Conservation (phyloP, 2,888 invertebrate genomes). For the Callinectes sapidus region DNA sequence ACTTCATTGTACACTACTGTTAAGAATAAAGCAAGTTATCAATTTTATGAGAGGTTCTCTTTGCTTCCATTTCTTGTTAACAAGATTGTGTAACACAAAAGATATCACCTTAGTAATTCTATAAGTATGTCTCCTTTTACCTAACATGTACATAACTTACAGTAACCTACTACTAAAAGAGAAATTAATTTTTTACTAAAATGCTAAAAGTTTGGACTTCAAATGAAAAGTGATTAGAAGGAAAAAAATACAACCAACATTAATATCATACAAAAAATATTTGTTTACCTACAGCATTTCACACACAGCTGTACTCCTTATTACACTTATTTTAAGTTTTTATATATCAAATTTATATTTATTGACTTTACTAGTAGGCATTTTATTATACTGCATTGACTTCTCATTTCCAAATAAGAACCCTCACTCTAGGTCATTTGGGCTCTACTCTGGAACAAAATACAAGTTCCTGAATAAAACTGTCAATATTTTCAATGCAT, state of each 20-base stretch:
- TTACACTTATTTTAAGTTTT: neutral
- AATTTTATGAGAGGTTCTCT: neutral
- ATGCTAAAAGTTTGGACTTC: neutral
- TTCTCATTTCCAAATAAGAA: neutral
- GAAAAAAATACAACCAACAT: neutral
- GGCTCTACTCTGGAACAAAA: neutral
- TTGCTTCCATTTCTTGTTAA: no score
- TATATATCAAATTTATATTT: neutral
- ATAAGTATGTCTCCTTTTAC: neutral
- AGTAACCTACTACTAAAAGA: neutral
- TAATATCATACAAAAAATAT: slow-evolving; percentile 19
- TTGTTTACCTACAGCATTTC: neutral
- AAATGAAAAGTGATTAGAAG: neutral
- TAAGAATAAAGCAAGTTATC: neutral
- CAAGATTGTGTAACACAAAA: neutral
- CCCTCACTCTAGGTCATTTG: neutral
- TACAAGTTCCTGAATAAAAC: neutral
- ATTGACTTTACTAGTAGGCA: neutral
- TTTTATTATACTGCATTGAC: neutral
- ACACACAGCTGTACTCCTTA: neutral
- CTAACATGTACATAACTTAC: neutral
- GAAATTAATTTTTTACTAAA: neutral
- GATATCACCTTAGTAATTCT: neutral
- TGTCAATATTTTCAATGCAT: neutral
- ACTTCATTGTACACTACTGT: neutral